Evolutionary conservation across 1,140 invertebrate genomes (phyloP).

Genomic region (Drosophila eugracilis): DNA sequence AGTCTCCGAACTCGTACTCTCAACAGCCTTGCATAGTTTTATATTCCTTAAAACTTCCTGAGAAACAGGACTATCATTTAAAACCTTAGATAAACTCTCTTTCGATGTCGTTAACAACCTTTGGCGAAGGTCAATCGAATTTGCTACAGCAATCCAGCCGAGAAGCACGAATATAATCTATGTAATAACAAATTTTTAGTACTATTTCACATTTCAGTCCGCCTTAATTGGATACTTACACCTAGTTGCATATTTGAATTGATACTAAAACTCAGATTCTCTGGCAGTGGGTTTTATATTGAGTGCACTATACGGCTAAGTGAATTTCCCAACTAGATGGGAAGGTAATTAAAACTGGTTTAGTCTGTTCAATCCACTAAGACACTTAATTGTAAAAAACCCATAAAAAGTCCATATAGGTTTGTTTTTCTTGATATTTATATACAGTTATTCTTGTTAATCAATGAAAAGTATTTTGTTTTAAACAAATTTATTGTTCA

Average conservation of each 20-base stretch:
- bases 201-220: neutral
- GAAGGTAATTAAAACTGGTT: neutral
- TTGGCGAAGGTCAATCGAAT: neutral
- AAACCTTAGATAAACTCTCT: too few species aligned
- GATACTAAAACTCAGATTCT: neutral
- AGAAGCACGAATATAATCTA: neutral
- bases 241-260: neutral
- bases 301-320: neutral
- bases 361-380: neutral
- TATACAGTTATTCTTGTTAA: too few species aligned
- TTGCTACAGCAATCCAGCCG: neutral
- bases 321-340: neutral
- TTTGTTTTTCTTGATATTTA: too few species aligned
- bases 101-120: neutral
- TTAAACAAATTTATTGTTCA: too few species aligned
- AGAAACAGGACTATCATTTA: too few species aligned
- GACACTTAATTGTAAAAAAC: too few species aligned
- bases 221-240: constrained; percentile 6
- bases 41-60: neutral
- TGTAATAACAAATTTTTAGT: neutral
- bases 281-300: constrained; percentile 2
- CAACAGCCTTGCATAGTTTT: neutral
- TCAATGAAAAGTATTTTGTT: too few species aligned
- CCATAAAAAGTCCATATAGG: too few species aligned
- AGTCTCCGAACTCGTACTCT: neutral